Evolutionary conservation across 2,797 vertebrate genomes (phyloP).

Genomic region (Manis pentadactyla): DNA sequence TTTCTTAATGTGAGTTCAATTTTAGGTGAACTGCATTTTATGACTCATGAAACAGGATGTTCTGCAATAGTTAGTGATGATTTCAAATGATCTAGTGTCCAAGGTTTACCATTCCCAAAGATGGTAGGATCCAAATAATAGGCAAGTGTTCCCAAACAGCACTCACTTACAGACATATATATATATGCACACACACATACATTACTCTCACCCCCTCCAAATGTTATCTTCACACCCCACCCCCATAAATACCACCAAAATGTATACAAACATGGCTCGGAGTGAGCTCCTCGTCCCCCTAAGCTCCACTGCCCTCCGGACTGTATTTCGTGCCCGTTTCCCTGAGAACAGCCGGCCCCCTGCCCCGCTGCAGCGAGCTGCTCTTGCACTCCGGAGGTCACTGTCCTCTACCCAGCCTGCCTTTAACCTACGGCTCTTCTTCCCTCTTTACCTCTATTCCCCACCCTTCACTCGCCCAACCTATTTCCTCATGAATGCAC

Average conservation of each 20-base stretch:
- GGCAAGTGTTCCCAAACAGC: not conserved
- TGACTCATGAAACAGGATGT: not conserved
- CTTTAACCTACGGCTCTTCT: not conserved
- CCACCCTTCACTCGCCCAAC: not conserved
- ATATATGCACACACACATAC: no score
- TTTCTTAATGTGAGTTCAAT: not conserved
- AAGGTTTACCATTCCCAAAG: not conserved
- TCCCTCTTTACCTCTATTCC: not conserved
- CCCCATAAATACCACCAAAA: not conserved
- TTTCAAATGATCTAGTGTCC: not conserved
- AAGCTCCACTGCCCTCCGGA: not conserved
- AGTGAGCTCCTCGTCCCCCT: not conserved
- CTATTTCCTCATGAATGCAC: rapidly evolving
- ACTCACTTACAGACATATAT: not conserved
- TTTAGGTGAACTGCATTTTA: not conserved
- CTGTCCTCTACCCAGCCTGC: not conserved
- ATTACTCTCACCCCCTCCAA: not conserved
- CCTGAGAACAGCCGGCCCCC: not conserved
- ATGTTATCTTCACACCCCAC: no score
- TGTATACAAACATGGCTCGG: not conserved
- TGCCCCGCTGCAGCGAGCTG: not conserved
- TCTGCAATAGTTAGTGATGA: not conserved
- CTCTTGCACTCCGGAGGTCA: not conserved
- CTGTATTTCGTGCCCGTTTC: no score
- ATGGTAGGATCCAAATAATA: not conserved